Conservation (phyloP, 2,888 invertebrate genomes). For the Sipha maydis region DNA sequence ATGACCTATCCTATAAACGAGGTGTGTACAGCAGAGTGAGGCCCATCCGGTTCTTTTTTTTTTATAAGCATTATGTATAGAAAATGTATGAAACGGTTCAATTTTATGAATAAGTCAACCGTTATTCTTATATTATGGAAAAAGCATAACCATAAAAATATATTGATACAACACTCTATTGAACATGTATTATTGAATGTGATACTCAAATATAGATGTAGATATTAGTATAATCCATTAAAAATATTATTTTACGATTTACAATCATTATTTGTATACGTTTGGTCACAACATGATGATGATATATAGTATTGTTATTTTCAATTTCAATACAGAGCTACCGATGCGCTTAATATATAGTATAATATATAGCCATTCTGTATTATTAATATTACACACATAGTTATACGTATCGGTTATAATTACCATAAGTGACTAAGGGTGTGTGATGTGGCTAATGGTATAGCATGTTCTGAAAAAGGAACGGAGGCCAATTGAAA, state of each 20-base stretch:
- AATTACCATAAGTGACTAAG: background rate
- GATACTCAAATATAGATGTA: background rate
- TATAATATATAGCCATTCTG: background rate
- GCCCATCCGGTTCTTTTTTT: too few relatives aligned
- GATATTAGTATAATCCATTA: background rate
- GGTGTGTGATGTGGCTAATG: background rate
- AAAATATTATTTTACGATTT: background rate
- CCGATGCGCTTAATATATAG: background rate
- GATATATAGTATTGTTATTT: slow-evolving; percentile 13
- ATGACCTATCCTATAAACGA: too few relatives aligned
- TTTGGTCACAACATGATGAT: background rate
- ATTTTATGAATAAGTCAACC: too few relatives aligned
- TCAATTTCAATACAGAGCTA: slow-evolving; percentile 7
- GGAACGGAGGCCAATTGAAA: slow-evolving; percentile 29
- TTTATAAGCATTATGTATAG: too few relatives aligned
- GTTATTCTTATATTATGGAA: background rate
- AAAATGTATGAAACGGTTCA: too few relatives aligned
- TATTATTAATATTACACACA: background rate
- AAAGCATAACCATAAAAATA: background rate
- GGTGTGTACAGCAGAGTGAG: too few relatives aligned
- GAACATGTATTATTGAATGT: background rate
- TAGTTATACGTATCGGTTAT: background rate
- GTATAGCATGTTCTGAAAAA: background rate
- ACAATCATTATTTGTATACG: background rate
- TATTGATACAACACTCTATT: background rate